These are phyloP conservation scores for Dicrostonyx torquatus DNA, from an alignment of 2,797 vertebrate genomes.

Conservation along the genomic window DNA sequence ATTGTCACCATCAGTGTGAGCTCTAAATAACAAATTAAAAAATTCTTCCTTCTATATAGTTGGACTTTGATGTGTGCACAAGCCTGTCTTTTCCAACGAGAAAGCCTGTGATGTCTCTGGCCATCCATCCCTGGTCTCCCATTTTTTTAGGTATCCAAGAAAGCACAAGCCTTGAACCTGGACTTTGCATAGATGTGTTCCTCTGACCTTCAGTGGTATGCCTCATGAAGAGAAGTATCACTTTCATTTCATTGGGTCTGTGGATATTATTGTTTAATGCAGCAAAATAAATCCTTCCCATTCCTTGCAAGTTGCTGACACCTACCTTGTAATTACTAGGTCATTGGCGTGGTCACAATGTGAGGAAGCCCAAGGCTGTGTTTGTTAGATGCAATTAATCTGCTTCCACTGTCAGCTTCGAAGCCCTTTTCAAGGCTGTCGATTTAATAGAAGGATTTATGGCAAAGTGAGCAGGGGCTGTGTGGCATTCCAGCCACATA, in stretches of 20 bases:
- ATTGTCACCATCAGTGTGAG: background rate
- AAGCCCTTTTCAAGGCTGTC: background rate
- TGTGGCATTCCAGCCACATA: background rate
- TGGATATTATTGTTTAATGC: background rate
- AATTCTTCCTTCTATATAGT: background rate
- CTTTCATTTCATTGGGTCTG: background rate
- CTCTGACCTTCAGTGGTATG: background rate
- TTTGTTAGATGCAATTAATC: constrained; percentile 55
- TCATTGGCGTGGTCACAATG: background rate
- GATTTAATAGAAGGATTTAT: constrained; percentile 27
- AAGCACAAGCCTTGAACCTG: background rate
- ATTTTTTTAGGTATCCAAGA: background rate
- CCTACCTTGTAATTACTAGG: constrained; percentile 46
- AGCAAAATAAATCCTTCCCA: constrained; percentile 42
- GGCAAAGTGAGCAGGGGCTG: background rate
- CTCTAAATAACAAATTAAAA: constrained; percentile 1
- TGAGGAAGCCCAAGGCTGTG: constrained; percentile 29
- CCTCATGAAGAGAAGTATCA: background rate
- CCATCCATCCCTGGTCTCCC: accelerated
- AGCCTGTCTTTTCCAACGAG: background rate
- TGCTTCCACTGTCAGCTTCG: background rate
- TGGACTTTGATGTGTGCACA: background rate
- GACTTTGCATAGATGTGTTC: background rate
- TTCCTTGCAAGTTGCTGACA: background rate
- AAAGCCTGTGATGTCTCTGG: background rate